Percentiles rank a stretch among this genome's conserved stretches.
These are phyloP conservation scores for Cylloceria caligata DNA, from an alignment of 2,888 invertebrate genomes.

Conservation along the genomic window DNA sequence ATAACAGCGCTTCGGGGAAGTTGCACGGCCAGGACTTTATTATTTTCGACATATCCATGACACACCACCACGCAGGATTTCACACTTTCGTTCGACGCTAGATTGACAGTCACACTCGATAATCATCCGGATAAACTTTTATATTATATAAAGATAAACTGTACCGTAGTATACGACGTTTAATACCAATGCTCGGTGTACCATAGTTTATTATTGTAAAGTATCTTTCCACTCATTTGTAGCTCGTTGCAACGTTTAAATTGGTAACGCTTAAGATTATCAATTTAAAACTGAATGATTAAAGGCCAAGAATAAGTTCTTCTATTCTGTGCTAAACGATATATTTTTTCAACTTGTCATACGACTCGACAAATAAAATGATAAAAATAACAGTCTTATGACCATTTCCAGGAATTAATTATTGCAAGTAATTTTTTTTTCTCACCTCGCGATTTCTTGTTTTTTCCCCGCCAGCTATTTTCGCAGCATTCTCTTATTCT, in stretches of 20 bases:
- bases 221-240: too few species aligned
- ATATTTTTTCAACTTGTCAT: too few species aligned
- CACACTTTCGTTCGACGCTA: background rate
- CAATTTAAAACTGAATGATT: too few species aligned
- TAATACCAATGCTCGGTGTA: background rate
- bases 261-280: too few species aligned
- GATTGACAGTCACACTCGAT: slow-evolving; percentile 11
- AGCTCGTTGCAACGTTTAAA: too few species aligned
- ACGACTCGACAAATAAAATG: too few species aligned
- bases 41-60: slow-evolving; percentile 16
- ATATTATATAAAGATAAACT: background rate
- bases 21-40: slow-evolving; percentile 3
- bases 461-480: slow-evolving; percentile 1
- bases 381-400: too few species aligned
- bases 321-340: too few species aligned
- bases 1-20: slow-evolving; percentile 46
- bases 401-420: too few species aligned
- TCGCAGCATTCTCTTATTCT: slow-evolving; percentile 9
- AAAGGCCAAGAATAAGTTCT: too few species aligned
- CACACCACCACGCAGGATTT: background rate
- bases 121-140: slow-evolving; percentile 22
- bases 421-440: too few species aligned
- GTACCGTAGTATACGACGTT: background rate
- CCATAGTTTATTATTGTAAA: background rate
- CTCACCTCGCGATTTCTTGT: too few species aligned